Evolutionary conservation across 2,113 vertebrate genomes (phyloP), one percentile per base, ranked within the genome.

Genomic region (Platichthys flesus): DNA sequence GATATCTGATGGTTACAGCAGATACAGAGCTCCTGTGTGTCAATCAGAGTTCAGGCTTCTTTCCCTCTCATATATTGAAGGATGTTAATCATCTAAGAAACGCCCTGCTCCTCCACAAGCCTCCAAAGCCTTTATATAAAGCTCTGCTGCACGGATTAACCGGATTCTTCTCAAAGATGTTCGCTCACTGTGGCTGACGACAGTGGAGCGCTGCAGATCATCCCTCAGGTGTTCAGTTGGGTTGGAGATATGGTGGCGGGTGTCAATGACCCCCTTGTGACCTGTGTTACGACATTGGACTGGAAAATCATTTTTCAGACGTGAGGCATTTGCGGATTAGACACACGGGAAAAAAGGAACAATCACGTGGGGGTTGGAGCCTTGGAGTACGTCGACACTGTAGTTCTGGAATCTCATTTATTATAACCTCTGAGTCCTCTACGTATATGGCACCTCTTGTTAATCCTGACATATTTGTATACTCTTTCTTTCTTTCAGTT

Each of bases 11-110:
- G 40, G 20, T 42, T 61, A 14, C 18, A 63, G 28, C 21, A 31
- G 47, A 45, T 65, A 16, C 28, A 18, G 45, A 15, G 13, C 15
- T 31, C 31, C 31, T 8, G 9, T 16, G 45, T 45, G 31, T 57
- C n/a, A 16, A 40, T 26, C 21, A 61, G 56, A 51, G 18, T 58
- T 69, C 16, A 60, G 55, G 23, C 37, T 3, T 37, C 16, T n/a
- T 12, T 42, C 14, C 63, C 51, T 49, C 21, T 1, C 40, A 28
- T 57, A 78, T 58, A 78, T 73, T 55, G 59, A 64, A 42, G n/a
- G 18, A 55, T 54, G 51, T 20, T n/a, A n/a, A 54, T n/a, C 14
- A 54, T 54, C 31, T 64, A 18, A 26, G 51, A 15, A 1, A 26
- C 3, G 13, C 26, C 64, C 23, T 65, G 24, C 31, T 10, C 7